phyloP scores from a whole-genome alignment of 2,113 vertebrate species.

The Phaethon lepturus region DNA sequence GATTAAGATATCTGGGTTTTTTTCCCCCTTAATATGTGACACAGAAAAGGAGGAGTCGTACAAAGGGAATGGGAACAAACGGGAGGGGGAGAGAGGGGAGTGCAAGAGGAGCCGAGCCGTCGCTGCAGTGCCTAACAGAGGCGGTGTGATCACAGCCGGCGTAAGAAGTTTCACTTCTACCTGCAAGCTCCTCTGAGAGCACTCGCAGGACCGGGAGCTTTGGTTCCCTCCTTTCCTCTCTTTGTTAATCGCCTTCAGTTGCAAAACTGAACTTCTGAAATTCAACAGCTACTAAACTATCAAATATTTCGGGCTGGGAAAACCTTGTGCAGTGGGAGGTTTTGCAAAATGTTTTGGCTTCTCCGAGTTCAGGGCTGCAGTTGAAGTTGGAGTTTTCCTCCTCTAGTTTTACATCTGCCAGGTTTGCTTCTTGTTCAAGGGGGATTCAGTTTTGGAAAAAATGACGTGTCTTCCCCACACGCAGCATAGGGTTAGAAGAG shows the following conservation, averaged over 20 bases:
- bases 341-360: background rate
- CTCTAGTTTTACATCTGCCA: background rate
- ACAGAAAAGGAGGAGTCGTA: background rate
- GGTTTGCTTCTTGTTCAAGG: background rate
- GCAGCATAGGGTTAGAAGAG: background rate
- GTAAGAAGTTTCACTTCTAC: background rate
- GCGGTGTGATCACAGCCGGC: background rate
- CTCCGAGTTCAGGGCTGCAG: background rate
- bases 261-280: slow-evolving; percentile 51
- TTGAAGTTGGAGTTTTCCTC: background rate
- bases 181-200: background rate
- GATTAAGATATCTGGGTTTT: background rate
- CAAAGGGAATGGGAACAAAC: background rate
- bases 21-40: background rate
- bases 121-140: background rate
- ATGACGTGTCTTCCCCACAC: accelerated
- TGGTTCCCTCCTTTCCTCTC: slow-evolving; percentile 21
- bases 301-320: background rate
- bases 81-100: background rate
- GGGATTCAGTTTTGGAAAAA: background rate
- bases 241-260: slow-evolving; percentile 34
- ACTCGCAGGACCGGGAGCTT: background rate
- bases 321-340: slow-evolving; percentile 1
- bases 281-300: slow-evolving; percentile 54
- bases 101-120: background rate